Percentiles rank a stretch among this genome's conserved stretches.
Evolutionary conservation across 2,113 vertebrate species (phyloP).

Genomic region (Craseonycteris thonglongyai): DNA sequence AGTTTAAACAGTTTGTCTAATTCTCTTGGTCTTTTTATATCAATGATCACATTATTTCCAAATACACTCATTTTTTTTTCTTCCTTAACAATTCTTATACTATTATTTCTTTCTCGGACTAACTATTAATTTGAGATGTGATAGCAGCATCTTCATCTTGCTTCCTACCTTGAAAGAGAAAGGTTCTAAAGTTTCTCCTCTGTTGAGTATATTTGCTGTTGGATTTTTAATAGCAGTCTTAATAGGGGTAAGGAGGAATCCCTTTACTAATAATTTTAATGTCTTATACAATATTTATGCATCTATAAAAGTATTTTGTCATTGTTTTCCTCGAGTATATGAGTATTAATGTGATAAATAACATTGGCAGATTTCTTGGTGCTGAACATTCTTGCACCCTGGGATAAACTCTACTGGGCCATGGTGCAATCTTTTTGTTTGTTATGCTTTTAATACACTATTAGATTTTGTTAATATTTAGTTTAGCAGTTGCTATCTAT

Average conservation of each 20-base stretch:
- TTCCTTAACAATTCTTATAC: background rate
- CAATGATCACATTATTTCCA: conserved; percentile 1
- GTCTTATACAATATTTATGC: background rate
- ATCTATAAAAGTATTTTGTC: background rate
- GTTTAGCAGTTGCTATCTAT: background rate
- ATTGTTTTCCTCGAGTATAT: background rate
- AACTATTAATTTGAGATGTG: background rate
- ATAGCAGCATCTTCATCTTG: background rate
- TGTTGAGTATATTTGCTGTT: background rate
- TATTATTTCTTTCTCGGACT: background rate
- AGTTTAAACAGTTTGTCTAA: background rate
- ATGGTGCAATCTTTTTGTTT: background rate
- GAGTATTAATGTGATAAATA: background rate
- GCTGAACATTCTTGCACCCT: background rate
- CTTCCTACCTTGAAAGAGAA: background rate
- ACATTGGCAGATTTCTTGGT: background rate
- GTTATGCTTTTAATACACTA: background rate
- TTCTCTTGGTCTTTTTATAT: background rate
- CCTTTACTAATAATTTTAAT: background rate
- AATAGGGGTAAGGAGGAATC: background rate
- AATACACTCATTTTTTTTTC: background rate
- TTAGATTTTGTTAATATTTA: background rate
- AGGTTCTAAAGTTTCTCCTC: background rate
- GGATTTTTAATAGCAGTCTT: background rate
- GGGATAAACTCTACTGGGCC: background rate